Evolutionary conservation across 64 coral and sea anemone species (phyloP), one percentile per base, ranked within the genome.

Genomic region (Pocillopora damicornis): DNA sequence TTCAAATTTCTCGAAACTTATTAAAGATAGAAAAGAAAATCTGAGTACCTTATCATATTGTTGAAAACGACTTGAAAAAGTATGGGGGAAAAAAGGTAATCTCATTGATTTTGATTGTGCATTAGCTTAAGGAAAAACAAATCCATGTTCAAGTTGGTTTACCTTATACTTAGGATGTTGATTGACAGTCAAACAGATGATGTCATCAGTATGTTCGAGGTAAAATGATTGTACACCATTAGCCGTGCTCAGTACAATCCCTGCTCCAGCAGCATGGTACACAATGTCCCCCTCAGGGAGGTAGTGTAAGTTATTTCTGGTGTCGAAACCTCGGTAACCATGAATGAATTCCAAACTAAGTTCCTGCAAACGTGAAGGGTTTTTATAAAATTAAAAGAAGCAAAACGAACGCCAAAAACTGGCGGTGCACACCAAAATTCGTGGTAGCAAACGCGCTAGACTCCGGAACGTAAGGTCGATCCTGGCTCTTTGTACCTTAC

Each of bases 181-280:
- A 71, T 99, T 99, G 88, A 95, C 93, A 56, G 90, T 72, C 15
- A 99, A 76, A 67, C 88, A 95, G 56, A 99, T 92, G 23, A 99
- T 99, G 85, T 99, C 97, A 91, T 99, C 97, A 76, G 97, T 99
- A 79, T 99, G 97, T 77, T 99, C 97, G 15, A 99, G 86, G 68
- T 99, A 99, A 45, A 99, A 99, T 9, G 93, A 90, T 83, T 99
- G 97, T 13, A 92, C 88, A 18, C 93, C 93, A 73, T 99, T 92
- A 45, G 91, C 91, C 9, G 93, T 95, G 64, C 93, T 99, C 1
- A 92, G 76, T 12, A 99, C 97, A 76, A 99, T 95, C 15, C 97
- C 93, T 0, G 93, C 88, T 9, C 93, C 97, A 16, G 97, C 97
- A 15, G 97, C 93, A 51, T 99, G 97, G 78, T 95, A 99, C 15